Evolutionary conservation across 2,797 vertebrate species (phyloP).

Genomic region (Bradypodion pumilum): DNA sequence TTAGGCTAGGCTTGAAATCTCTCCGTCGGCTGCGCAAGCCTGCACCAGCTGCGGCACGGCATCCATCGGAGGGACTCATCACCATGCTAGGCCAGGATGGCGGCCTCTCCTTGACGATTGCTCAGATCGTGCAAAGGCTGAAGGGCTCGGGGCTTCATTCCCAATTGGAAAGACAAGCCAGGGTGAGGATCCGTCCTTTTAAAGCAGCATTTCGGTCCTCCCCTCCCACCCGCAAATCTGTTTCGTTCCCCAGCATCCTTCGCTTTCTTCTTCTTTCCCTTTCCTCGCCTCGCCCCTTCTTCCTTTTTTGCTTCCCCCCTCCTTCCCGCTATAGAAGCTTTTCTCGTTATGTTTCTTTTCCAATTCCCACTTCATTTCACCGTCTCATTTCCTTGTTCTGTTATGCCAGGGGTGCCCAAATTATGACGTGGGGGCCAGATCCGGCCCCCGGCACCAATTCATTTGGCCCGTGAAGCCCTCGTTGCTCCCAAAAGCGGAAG

Average conservation of each 20-base stretch:
- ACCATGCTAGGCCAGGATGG: constrained; percentile 85
- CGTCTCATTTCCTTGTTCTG: neutral
- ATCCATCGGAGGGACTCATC: neutral
- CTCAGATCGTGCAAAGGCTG: constrained; percentile 90
- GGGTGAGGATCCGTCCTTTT: constrained; percentile 85
- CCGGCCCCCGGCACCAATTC: no score
- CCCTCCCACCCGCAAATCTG: neutral
- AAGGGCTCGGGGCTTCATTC: constrained; percentile 88
- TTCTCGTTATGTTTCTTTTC: neutral
- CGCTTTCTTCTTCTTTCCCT: no score
- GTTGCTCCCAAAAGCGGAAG: no score
- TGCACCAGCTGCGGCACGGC: neutral
- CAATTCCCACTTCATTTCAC: no score
- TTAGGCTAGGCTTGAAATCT: neutral
- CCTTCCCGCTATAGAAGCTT: no score
- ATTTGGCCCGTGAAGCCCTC: no score
- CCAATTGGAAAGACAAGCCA: constrained; percentile 92
- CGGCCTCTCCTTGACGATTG: constrained; percentile 86
- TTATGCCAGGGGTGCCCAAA: no score
- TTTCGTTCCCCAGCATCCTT: neutral
- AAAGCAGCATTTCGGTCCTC: neutral
- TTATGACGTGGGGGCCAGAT: no score
- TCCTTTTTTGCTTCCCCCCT: no score
- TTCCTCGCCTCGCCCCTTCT: no score
- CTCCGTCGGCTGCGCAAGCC: constrained; percentile 9